Evolutionary conservation across 1,140 invertebrate species (phyloP).

Genomic region (Drosophila jambulina): DNA sequence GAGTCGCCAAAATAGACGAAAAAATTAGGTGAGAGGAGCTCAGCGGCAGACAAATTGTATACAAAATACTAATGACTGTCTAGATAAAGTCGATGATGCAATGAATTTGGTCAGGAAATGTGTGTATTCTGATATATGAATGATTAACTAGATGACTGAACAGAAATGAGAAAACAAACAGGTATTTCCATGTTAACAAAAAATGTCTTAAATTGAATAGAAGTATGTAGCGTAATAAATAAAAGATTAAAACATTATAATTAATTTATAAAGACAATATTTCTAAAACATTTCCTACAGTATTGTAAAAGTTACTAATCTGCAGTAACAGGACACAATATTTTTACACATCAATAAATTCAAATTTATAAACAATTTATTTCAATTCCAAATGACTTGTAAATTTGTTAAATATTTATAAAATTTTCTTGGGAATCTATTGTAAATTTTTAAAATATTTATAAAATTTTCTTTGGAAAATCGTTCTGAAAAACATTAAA

Average conservation of each 20-base stretch:
- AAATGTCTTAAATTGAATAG: too few species aligned
- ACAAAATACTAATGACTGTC: slow-evolving; percentile 15
- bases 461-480: not conserved
- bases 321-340: too few species aligned
- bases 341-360: too few species aligned
- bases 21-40: slow-evolving; percentile 22
- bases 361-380: not conserved
- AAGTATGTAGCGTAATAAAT: not conserved
- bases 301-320: too few species aligned
- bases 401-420: not conserved
- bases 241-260: not conserved
- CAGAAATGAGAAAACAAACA: slow-evolving; percentile 5
- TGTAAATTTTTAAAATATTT: not conserved
- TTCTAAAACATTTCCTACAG: too few species aligned
- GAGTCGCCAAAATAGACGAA: slow-evolving; percentile 1
- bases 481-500: not conserved
- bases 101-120: slow-evolving; percentile 11
- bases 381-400: not conserved
- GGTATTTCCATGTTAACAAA: not conserved
- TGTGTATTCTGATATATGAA: slow-evolving; percentile 7
- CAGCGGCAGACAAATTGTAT: slow-evolving; percentile 19
- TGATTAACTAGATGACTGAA: slow-evolving; percentile 14
- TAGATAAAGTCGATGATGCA: slow-evolving; percentile 13
- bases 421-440: not conserved
- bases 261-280: not conserved